phyloP scores from a whole-genome alignment of 2,797 vertebrate genomes.

The Corythornis leucogaster region DNA sequence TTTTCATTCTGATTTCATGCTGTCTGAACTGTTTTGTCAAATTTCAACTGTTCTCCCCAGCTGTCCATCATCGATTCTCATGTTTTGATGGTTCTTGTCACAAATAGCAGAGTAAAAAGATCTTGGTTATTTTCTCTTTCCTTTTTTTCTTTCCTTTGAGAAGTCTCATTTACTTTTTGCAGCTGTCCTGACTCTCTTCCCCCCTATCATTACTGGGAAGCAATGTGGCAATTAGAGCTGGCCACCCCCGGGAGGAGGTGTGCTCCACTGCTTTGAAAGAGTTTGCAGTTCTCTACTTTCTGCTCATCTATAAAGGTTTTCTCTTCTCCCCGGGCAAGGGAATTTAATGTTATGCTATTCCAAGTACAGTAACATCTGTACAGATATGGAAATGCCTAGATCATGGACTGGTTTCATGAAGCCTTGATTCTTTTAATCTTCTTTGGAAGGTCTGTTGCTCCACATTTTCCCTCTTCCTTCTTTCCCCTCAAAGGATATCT shows the following conservation, averaged over 20 bases:
- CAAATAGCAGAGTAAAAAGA: neutral
- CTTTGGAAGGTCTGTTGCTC: neutral
- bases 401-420: neutral
- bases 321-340: neutral
- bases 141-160: neutral
- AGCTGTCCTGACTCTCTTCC: constrained; percentile 21
- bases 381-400: neutral
- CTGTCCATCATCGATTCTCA: neutral
- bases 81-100: neutral
- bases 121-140: neutral
- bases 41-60: neutral
- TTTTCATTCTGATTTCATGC: neutral
- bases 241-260: constrained; percentile 1
- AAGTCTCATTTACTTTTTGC: constrained; percentile 27
- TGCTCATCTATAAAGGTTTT: constrained; percentile 1
- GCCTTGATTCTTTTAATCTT: neutral
- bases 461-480: too few species aligned
- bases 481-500: neutral
- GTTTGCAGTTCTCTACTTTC: neutral
- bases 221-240: constrained; percentile 53
- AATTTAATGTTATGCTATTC: neutral
- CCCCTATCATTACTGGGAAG: constrained; percentile 28
- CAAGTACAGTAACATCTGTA: neutral
- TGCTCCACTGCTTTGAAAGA: neutral
- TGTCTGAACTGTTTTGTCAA: neutral